Conservation (phyloP, 2,888 invertebrate genomes). For the Sycophila texana region DNA sequence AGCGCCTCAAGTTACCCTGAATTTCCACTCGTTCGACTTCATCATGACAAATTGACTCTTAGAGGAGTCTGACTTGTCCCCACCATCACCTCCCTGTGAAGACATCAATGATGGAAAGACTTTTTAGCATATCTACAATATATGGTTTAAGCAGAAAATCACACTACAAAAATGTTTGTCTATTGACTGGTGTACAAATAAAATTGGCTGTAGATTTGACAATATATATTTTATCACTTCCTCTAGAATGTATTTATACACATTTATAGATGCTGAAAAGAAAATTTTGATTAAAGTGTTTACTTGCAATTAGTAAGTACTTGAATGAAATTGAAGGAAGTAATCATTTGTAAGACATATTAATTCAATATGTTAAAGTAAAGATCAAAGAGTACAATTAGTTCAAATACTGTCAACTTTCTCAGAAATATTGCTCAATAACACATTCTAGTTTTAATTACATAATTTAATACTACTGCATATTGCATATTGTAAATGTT, state of each 20-base stretch:
- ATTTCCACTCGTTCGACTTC: constrained; percentile 83
- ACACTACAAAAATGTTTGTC: constrained; percentile 17
- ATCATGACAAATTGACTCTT: constrained; percentile 77
- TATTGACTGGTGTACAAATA: constrained; percentile 12
- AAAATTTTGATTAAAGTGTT: constrained; percentile 53
- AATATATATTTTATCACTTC: constrained; percentile 33
- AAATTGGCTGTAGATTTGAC: constrained; percentile 38
- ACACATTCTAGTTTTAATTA: constrained; percentile 41
- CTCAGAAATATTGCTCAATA: constrained; percentile 17
- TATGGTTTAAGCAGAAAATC: constrained; percentile 18
- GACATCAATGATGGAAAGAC: constrained; percentile 65
- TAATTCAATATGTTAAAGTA: too few species aligned
- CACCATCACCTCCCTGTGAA: constrained; percentile 77
- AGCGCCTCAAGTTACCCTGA: constrained; percentile 79
- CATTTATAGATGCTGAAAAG: constrained; percentile 53
- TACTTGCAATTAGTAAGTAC: neutral
- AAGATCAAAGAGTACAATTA: constrained; percentile 19
- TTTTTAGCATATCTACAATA: constrained; percentile 42
- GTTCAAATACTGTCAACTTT: constrained; percentile 37
- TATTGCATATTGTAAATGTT: constrained; percentile 37
- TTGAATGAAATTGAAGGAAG: constrained; percentile 42
- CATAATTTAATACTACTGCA: constrained; percentile 41
- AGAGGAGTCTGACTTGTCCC: constrained; percentile 77
- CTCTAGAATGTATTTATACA: constrained; percentile 22
- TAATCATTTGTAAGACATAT: neutral